Base-by-base conservation (phyloP, 2,113 vertebrate species). In the Ciconia maguari region DNA sequence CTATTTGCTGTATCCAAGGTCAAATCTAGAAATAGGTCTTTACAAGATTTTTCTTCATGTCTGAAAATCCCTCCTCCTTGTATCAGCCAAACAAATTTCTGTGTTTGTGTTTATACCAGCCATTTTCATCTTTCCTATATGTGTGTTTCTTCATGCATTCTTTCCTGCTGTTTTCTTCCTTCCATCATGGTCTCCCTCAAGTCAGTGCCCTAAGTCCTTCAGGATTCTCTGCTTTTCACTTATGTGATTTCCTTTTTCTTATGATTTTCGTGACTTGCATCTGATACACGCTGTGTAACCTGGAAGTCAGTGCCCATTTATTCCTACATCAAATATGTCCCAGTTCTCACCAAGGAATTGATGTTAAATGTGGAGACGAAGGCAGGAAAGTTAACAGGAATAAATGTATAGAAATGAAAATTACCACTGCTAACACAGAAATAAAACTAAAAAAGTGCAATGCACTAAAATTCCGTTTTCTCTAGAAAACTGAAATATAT, bases 331-430 rank as follows among this genome's bases (percentile, higher is more conserved):
- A 90, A 30, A 77, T 78, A 66, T 18, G 8, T 25, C 11, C 21
- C 46, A 42, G 18, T 71, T 87, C 34, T 89, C 51, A 87, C 42
- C 18, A 60, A 87, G 32, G 29, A 84, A 46, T 0, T 85, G 5
- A 58, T 82, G 29, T n/a, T 58, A 79, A 6, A 55, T 68, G 38
- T 51, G 26, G 41, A 82, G 27, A 76, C 13, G 87, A 64, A 60
- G 38, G 13, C 42, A 83, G 29, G 36, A 55, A 66, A 61, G 3
- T 75, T 82, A 75, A 51, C 22, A 68, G 18, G 64, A 84, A 79
- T 91, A 91, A 79, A 87, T 82, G 10, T 89, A 75, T 55, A 79
- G 16, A 90, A 62, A 79, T 75, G 8, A 81, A 93, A 87, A 64
- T 66, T 87, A 74, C 22, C 19, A 16, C 22, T 41, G 17, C 26